Conservation (phyloP, 2,113 vertebrate genomes). For the Panthera uncia region DNA sequence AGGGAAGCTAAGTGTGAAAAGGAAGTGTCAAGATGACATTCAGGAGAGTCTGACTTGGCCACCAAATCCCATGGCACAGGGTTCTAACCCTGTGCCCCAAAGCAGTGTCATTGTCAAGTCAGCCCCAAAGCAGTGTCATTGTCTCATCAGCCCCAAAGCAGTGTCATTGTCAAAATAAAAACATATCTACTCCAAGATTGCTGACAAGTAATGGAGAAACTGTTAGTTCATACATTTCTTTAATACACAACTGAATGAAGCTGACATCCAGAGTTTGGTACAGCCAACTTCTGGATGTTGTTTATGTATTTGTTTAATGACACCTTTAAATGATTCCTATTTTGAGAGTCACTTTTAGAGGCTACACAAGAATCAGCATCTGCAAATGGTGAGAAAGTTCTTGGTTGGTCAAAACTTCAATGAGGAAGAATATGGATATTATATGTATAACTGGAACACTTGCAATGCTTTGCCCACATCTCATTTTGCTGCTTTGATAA, state of each 20-base stretch:
- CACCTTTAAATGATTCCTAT: neutral
- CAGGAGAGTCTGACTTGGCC: neutral
- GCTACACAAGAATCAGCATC: neutral
- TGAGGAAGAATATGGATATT: neutral
- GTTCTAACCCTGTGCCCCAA: neutral
- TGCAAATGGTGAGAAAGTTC: neutral
- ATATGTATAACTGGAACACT: neutral
- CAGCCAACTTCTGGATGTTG: neutral
- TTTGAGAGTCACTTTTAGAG: neutral
- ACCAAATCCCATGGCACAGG: neutral
- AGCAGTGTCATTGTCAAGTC: neutral
- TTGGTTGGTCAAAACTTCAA: neutral
- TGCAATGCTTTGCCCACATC: neutral
- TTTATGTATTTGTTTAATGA: neutral
- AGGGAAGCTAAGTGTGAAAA: neutral
- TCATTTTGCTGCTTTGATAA: neutral
- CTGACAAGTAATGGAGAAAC: neutral
- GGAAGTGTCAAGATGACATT: neutral
- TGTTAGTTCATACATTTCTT: neutral
- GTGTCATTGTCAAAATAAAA: neutral
- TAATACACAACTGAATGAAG: neutral
- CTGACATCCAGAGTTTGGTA: neutral
- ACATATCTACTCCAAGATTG: neutral
- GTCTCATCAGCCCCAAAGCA: neutral
- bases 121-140: neutral